Base-by-base conservation (phyloP, 1,140 invertebrate species). In the Linepithema humile region DNA sequence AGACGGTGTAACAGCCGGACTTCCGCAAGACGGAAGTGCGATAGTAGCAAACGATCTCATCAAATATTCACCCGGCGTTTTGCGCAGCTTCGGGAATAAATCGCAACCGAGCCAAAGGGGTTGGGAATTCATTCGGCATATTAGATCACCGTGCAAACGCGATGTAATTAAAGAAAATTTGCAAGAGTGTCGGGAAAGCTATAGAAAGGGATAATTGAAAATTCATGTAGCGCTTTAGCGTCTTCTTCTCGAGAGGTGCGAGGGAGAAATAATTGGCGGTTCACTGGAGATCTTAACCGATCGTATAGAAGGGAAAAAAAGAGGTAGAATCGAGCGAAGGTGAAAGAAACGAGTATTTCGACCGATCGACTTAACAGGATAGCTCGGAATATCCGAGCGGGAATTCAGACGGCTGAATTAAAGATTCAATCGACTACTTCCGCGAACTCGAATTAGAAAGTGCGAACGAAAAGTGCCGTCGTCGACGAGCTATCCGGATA, bases 91-190 rank as follows among this genome's bases (percentile, higher is more conserved):
- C 43, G 26, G 29, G 59, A 50, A 50, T 77, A 77, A 50, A 65
- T 77, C 45, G 29, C n/a, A 10, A 62, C 7, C 32, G 32, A 40
- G 23, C 10, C 59, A 12, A 38, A 20, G 9, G 20, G 20, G 59
- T 65, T 77, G 40, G 29, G 26, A 65, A 77, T 77, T 65, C 74
- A 77, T 65, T 77, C 35, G 59, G 74, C 43, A 77, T 77, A 77
- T 77, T 43, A 77, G 59, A 69, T 78, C 32, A 29, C 5, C 45
- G 45, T 26, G 32, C 17, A 69, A 40, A 80, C 20, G 59, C 40
- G 40, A 38, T 23, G 59, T 48, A 64, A 64, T 48, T 64, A 75
- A 69, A 59, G 64, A 80, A 69, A 55, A 43, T 6, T 15, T 23
- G 17, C 6, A 29, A 45, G 12, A 53, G 17, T 26, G 35, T 6